These are phyloP conservation scores for Heterodera carotae DNA, from an alignment of 1,140 invertebrate genomes.

Conservation along the genomic window DNA sequence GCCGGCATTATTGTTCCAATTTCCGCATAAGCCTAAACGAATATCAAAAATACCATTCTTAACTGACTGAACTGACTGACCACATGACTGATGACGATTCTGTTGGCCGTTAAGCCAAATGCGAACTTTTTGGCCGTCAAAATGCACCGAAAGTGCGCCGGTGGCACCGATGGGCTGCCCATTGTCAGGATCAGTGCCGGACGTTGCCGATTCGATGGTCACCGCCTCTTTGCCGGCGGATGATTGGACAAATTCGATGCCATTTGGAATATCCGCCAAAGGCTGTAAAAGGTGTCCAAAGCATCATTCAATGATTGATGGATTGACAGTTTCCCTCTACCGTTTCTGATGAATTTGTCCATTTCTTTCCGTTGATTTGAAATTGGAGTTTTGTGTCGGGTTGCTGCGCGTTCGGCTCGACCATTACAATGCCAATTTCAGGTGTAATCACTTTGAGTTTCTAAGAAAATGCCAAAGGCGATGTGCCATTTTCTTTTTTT, in stretches of 20 bases:
- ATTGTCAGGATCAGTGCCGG: conserved; percentile 27
- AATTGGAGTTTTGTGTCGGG: conserved; percentile 11
- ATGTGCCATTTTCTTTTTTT: too few relatives aligned
- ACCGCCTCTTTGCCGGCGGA: conserved; percentile 22
- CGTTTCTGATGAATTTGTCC: background rate
- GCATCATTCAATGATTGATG: background rate
- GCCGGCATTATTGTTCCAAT: conserved; percentile 42
- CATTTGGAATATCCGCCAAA: background rate
- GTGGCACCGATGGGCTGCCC: conserved; percentile 13
- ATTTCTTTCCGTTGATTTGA: background rate
- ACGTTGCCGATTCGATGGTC: conserved; percentile 13
- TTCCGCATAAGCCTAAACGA: conserved; percentile 35
- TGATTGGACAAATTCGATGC: background rate
- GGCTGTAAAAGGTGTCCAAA: background rate
- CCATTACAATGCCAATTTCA: conserved; percentile 18
- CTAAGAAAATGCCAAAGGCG: conserved; percentile 18
- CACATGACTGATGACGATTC: conserved; percentile 43
- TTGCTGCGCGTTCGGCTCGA: conserved; percentile 30
- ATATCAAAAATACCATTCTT: background rate
- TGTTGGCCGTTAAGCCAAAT: conserved; percentile 35
- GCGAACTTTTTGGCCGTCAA: conserved; percentile 40
- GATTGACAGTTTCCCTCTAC: background rate
- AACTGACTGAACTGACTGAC: background rate
- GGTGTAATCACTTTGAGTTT: conserved; percentile 42
- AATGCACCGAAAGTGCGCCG: conserved; percentile 38